A percentile compares a stretch with the other conserved stretches of the same genome.
phyloP scores from a whole-genome alignment of 2,888 invertebrate species.

The Imbricaverruca yamaguchii region DNA sequence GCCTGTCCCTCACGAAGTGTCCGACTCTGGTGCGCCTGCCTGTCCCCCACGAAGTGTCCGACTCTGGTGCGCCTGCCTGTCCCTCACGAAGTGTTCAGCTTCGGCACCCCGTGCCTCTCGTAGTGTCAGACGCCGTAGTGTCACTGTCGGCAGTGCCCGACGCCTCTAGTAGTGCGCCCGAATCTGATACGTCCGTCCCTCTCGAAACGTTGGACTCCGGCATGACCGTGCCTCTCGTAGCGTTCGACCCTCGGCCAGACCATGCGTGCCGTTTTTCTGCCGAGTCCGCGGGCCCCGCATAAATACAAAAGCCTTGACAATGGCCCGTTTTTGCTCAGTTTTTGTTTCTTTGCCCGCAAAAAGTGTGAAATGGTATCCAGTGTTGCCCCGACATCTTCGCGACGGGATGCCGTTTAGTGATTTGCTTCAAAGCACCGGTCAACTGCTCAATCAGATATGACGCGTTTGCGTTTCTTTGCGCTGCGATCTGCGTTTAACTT shows the following conservation, averaged over 20 bases:
- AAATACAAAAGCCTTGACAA: not conserved
- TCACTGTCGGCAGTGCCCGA: too few species aligned
- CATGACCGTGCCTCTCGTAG: too few species aligned
- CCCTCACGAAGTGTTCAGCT: too few species aligned
- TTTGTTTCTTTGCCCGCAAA: not conserved
- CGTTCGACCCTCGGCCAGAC: not conserved
- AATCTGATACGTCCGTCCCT: too few species aligned
- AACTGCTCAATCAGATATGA: not conserved
- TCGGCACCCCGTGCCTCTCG: too few species aligned
- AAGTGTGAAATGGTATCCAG: not conserved
- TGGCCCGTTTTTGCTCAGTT: not conserved
- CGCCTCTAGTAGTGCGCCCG: too few species aligned
- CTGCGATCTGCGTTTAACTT: not conserved
- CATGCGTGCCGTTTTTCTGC: not conserved
- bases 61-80: too few species aligned
- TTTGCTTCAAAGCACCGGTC: not conserved
- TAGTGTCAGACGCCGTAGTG: too few species aligned
- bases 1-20: too few species aligned
- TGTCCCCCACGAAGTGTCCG: too few species aligned
- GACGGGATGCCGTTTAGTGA: not conserved
- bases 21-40: too few species aligned
- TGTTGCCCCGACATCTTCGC: not conserved
- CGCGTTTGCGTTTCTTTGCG: not conserved
- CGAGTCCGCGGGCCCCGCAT: not conserved
- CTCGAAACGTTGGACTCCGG: too few species aligned